Conservation (phyloP, 2,797 vertebrate species). For the Lutjanus campechanus region DNA sequence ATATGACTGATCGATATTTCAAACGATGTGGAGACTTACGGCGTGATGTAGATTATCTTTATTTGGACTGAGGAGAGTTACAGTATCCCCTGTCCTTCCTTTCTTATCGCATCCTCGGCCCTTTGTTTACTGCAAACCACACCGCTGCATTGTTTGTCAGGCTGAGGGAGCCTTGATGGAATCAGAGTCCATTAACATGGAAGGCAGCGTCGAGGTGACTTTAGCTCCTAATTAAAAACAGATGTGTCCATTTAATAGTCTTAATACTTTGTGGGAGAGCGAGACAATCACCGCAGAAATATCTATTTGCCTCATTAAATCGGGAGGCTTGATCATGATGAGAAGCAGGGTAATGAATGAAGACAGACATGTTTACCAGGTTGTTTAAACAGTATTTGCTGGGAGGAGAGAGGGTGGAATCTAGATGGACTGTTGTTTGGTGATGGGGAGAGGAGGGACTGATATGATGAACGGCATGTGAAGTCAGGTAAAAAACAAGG, state of each 20-base stretch:
- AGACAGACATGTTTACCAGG: conserved; percentile 89
- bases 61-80: conserved; percentile 9
- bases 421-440: conserved; percentile 71
- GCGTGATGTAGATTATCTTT: conserved; percentile 5
- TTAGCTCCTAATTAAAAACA: conserved; percentile 91
- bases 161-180: conserved; percentile 79
- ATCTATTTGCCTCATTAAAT: conserved; percentile 91
- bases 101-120: conserved; percentile 42
- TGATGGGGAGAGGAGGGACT: conserved; percentile 35
- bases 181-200: conserved; percentile 88
- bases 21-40: not conserved
- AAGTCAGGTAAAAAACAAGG: conserved; percentile 32
- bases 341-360: conserved; percentile 88
- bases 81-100: conserved; percentile 12
- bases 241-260: conserved; percentile 92
- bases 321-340: conserved; percentile 88
- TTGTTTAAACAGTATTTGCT: conserved; percentile 85
- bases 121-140: conserved; percentile 72
- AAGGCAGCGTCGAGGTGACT: conserved; percentile 89
- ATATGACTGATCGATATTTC: not conserved
- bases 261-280: conserved; percentile 90
- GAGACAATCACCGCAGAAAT: conserved; percentile 89
- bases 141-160: conserved; percentile 73
- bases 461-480: conserved; percentile 47
- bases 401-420: conserved; percentile 71